These are phyloP conservation scores for Endotricha flammealis DNA, from an alignment of 2,888 invertebrate genomes.

Conservation along the genomic window DNA sequence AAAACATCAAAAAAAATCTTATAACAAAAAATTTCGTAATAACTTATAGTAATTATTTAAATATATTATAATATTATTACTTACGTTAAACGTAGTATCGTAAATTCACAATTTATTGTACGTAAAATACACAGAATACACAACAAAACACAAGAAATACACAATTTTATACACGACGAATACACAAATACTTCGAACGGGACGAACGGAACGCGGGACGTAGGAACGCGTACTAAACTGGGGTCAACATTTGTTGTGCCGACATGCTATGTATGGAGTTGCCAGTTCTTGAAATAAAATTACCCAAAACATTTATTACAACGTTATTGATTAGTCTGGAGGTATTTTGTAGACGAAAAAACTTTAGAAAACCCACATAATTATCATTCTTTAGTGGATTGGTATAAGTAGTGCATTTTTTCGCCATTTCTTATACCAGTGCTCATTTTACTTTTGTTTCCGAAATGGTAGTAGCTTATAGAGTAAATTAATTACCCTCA, in stretches of 20 bases:
- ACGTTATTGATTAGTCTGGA: neutral
- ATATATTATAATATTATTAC: neutral
- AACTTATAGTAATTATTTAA: constrained; percentile 3
- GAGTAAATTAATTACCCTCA: too few species aligned
- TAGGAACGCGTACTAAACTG: constrained; percentile 30
- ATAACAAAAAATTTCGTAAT: neutral
- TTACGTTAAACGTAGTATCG: constrained; percentile 10
- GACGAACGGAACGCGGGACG: constrained; percentile 7
- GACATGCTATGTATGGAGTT: constrained; percentile 19
- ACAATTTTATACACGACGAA: constrained; percentile 6
- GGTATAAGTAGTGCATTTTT: too few species aligned
- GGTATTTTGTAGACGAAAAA: too few species aligned
- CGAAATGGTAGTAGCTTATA: too few species aligned
- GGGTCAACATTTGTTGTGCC: constrained; percentile 31
- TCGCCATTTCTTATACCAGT: too few species aligned
- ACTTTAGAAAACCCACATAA: too few species aligned
- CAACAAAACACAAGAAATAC: neutral
- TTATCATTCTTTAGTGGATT: too few species aligned
- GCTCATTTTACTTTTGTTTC: too few species aligned
- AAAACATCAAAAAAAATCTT: neutral
- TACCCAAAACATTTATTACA: neutral
- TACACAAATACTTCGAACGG: neutral
- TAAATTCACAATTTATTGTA: constrained; percentile 7
- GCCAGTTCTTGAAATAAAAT: neutral
- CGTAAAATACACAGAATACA: neutral